Evolutionary conservation across 2,888 invertebrate genomes (phyloP).

Genomic region (Cyaniris semiargus): DNA sequence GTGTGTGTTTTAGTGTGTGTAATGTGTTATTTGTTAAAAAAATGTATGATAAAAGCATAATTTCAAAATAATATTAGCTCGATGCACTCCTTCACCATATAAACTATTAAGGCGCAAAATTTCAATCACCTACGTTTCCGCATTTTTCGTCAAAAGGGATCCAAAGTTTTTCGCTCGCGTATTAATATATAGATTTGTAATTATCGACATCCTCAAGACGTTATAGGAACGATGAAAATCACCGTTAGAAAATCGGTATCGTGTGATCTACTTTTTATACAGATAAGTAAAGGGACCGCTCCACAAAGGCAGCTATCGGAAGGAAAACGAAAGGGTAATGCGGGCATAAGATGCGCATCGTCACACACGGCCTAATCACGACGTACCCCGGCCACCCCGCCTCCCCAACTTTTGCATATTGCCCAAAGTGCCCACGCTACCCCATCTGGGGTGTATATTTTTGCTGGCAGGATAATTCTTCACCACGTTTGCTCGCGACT

Average conservation of each 20-base stretch:
- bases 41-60: too few species aligned
- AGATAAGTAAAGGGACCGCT: conserved; percentile 64
- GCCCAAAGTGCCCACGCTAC: conserved; percentile 74
- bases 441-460: conserved; percentile 61
- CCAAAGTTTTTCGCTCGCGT: too few species aligned
- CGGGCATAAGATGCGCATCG: conserved; percentile 81
- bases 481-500: conserved; percentile 45
- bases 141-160: too few species aligned
- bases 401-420: conserved; percentile 77
- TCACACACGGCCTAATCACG: conserved; percentile 80
- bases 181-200: too few species aligned
- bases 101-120: too few species aligned
- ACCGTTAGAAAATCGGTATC: conserved; percentile 63
- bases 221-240: conserved; percentile 43
- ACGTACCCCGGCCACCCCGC: conserved; percentile 51
- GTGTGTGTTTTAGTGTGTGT: too few species aligned
- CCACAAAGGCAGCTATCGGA: conserved; percentile 78
- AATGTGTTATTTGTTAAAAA: too few species aligned
- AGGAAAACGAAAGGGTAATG: conserved; percentile 80
- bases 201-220: conserved; percentile 46
- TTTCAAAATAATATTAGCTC: too few species aligned
- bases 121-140: too few species aligned
- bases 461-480: conserved; percentile 58
- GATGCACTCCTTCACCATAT: too few species aligned
- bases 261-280: conserved; percentile 64